phyloP scores from a whole-genome alignment of 2,888 invertebrate genomes.

The Drosophila buzzatii region DNA sequence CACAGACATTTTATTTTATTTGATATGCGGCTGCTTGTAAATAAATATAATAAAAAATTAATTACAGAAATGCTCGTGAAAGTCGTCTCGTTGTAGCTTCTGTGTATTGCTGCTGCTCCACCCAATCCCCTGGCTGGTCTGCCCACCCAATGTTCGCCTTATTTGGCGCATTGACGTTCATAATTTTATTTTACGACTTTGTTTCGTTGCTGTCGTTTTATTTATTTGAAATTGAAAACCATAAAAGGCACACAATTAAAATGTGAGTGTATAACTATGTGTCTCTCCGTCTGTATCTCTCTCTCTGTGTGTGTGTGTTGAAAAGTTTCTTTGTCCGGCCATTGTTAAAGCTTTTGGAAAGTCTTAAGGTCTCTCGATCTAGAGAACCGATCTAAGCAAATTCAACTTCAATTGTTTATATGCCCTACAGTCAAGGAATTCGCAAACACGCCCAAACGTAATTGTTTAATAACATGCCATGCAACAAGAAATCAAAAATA shows the following conservation, averaged over 20 bases:
- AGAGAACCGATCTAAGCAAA: slow-evolving; percentile 40
- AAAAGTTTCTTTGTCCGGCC: slow-evolving; percentile 60
- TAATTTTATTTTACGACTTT: slow-evolving; percentile 78
- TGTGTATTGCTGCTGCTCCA: slow-evolving; percentile 31
- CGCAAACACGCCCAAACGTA: slow-evolving; percentile 65
- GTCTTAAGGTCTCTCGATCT: slow-evolving; percentile 56
- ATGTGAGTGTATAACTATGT: slow-evolving; percentile 50
- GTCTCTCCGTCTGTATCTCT: slow-evolving; percentile 46
- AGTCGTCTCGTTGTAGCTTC: slow-evolving; percentile 67
- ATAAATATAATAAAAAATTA: slow-evolving; percentile 64
- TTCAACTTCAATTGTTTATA: slow-evolving; percentile 25
- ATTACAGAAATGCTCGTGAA: slow-evolving; percentile 73
- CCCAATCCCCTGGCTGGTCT: not conserved
- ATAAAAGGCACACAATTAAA: slow-evolving; percentile 78
- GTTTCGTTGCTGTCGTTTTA: slow-evolving; percentile 76
- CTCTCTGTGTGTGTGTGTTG: slow-evolving; percentile 39
- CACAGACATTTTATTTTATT: slow-evolving; percentile 29
- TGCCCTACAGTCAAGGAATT: slow-evolving; percentile 57
- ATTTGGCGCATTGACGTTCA: slow-evolving; percentile 79
- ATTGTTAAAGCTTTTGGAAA: slow-evolving; percentile 65
- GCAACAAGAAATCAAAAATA: slow-evolving; percentile 14
- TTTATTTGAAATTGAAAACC: slow-evolving; percentile 78
- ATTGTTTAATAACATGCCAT: slow-evolving; percentile 74
- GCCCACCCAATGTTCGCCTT: slow-evolving; percentile 51
- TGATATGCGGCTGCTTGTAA: slow-evolving; percentile 46